Base-by-base conservation (phyloP, 2,888 invertebrate genomes). In the Drosophila histrio region DNA sequence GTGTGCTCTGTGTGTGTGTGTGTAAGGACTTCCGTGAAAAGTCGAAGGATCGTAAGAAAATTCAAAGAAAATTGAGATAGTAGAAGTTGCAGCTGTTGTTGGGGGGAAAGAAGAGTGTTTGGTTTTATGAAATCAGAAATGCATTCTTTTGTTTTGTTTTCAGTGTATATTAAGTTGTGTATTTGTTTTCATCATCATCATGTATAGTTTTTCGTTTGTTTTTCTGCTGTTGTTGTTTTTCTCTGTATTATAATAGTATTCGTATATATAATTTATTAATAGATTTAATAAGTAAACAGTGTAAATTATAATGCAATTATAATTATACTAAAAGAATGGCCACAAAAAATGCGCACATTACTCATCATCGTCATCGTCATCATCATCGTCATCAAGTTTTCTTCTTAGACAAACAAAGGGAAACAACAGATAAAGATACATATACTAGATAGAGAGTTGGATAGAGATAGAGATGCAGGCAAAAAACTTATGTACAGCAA, bases 161-260 rank as follows among this genome's bases (percentile, higher is more conserved):
- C 87, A 86, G 84, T 84, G 84, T 84, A 84, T 84, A 84, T 86
- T 84, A 86, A 73, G 80, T 88, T 84, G 84, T 84, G 78, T 86
- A 81, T 79, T 85, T 89, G 74, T 81, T 87, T 81, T 85, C 61
- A 59, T 81, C 72, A 63, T 74, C 68, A 56, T 79, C 68, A 79
- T 74, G 67, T 79, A 70, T 81, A 73, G 69, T 79, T 79, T 79
- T 70, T 73, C 58, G 68, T 62, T 73, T 71, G 63, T 58, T 65
- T 71, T 74, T 52, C 59, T 71, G 52, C 26, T 17, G 9, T 36
- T 47, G 41, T 36, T 53, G 54, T 71, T 57, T 43, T 66, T 58
- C 11, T 38, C 11, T 38, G 58, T 72, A 63, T 79, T 72, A 63
- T 72, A 56, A 60, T 68, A 77, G 76, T 88, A 87, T 82, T 77